Percentiles rank a stretch among this genome's conserved stretches.
These are phyloP conservation scores for Neria commutata DNA, from an alignment of 2,888 invertebrate genomes.

Conservation along the genomic window DNA sequence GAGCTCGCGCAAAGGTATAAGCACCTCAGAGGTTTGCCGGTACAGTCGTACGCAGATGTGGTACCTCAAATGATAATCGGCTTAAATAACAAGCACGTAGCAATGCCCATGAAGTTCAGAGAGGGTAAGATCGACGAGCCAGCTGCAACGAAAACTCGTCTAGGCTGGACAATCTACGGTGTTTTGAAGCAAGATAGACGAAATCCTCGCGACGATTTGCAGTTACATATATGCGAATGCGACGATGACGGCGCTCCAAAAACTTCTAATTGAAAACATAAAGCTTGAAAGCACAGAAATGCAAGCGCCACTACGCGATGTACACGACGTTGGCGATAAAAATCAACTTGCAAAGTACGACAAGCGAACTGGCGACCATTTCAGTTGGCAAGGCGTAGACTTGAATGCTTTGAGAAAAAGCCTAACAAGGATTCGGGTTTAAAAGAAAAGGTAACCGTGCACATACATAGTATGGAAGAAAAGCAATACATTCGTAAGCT, in stretches of 20 bases:
- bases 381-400: conserved; percentile 28
- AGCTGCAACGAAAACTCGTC: conserved; percentile 18
- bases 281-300: no score
- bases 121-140: conserved; percentile 23
- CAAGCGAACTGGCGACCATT: conserved; percentile 12
- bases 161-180: conserved; percentile 26
- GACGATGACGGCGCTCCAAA: conserved; percentile 22
- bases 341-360: conserved; percentile 9
- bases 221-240: conserved; percentile 28
- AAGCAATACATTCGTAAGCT: conserved; percentile 28
- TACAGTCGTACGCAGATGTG: conserved; percentile 15
- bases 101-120: conserved; percentile 16
- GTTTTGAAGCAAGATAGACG: not conserved
- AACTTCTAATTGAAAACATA: conserved; percentile 22
- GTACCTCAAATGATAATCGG: conserved; percentile 23
- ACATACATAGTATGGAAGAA: conserved; percentile 16
- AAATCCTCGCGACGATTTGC: not conserved
- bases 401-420: conserved; percentile 30
- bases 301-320: no score
- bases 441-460: conserved; percentile 12
- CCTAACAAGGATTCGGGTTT: conserved; percentile 20
- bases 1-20: not conserved
- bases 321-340: conserved; percentile 13
- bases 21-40: conserved; percentile 19
- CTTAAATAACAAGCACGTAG: conserved; percentile 20